Percentiles rank a stretch among this genome's conserved stretches.
These are phyloP conservation scores for Campoplex capitator DNA, from an alignment of 2,888 invertebrate species.

Conservation along the genomic window DNA sequence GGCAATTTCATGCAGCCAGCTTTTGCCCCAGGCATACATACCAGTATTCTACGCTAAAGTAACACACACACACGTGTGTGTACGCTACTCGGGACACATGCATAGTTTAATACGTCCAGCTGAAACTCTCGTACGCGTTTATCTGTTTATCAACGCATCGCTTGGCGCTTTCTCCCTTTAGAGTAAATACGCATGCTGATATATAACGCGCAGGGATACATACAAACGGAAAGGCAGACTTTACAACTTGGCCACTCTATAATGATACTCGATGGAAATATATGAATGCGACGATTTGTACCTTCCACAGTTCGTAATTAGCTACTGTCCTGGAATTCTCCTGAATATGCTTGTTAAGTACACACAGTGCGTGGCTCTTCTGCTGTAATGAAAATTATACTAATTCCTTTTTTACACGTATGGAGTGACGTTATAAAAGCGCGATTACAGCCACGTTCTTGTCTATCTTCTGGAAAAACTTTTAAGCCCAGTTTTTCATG, in stretches of 20 bases:
- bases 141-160: conserved; percentile 44
- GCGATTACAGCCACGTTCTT: not conserved
- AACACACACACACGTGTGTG: not conserved
- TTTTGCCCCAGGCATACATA: conserved; percentile 2
- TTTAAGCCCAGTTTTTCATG: not conserved
- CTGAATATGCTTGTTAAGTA: not conserved
- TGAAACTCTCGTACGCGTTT: conserved; percentile 15
- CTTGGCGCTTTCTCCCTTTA: conserved; percentile 39
- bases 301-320: conserved; percentile 37
- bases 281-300: conserved; percentile 20
- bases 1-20: conserved; percentile 39
- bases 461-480: not conserved
- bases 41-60: conserved; percentile 8
- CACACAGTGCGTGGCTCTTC: not conserved
- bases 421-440: not conserved
- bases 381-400: conserved; percentile 5
- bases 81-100: not conserved
- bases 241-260: conserved; percentile 9
- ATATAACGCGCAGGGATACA: conserved; percentile 3
- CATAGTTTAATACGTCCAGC: conserved; percentile 12
- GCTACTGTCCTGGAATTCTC: conserved; percentile 32
- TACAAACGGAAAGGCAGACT: not conserved
- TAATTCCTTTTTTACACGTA: not conserved
- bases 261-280: conserved; percentile 34
- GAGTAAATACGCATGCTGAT: conserved; percentile 49